A percentile compares a stretch with the other conserved stretches of the same genome.
These are phyloP conservation scores for Rhinogobio ventralis DNA, from an alignment of 2,797 vertebrate species.

Conservation along the genomic window DNA sequence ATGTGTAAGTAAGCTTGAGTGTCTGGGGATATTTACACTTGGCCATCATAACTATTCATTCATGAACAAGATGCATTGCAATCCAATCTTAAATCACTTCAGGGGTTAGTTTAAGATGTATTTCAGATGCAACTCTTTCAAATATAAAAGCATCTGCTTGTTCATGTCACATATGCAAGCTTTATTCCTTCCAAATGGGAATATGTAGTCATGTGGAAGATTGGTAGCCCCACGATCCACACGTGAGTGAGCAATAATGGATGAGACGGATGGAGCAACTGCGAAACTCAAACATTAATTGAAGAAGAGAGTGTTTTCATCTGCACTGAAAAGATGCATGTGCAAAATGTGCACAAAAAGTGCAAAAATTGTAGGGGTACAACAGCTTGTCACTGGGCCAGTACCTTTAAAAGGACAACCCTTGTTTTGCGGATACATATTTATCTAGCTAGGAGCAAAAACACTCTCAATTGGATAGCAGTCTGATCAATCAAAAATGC, in stretches of 20 bases:
- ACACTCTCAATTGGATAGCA: neutral
- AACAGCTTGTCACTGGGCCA: neutral
- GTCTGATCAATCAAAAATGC: neutral
- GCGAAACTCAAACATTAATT: neutral
- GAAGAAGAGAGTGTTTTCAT: neutral
- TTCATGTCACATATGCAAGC: neutral
- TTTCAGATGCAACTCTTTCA: neutral
- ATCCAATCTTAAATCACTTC: neutral
- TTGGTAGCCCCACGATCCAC: neutral
- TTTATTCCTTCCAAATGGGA: neutral
- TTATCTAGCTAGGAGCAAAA: neutral
- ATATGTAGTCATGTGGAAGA: neutral
- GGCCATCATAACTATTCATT: neutral
- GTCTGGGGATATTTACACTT: slow-evolving; percentile 11
- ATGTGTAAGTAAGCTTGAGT: slow-evolving; percentile 17
- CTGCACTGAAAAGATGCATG: neutral
- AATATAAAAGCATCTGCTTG: slow-evolving; percentile 12
- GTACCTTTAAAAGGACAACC: neutral
- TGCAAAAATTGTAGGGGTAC: neutral
- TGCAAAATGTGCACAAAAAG: neutral
- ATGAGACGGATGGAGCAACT: neutral
- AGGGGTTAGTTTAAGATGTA: neutral
- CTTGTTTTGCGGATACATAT: neutral
- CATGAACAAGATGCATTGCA: neutral
- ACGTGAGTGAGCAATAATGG: neutral